Evolutionary conservation across 2,797 vertebrate genomes (phyloP), one percentile per base, ranked within the genome.

Genomic region (Gouania willdenowi): DNA sequence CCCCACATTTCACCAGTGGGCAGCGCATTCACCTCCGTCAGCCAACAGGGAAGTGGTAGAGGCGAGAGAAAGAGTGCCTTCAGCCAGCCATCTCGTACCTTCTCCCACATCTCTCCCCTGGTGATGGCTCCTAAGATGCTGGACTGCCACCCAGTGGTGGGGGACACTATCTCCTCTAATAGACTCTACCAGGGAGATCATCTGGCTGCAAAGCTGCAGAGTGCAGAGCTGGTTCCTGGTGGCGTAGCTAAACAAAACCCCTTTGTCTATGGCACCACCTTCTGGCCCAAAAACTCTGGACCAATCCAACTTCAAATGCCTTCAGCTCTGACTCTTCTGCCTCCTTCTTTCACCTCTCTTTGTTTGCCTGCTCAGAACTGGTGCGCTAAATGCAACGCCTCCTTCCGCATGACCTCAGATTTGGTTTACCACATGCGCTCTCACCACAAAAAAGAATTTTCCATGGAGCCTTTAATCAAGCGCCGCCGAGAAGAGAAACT

Each of bases 321-420:
- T 9, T 94, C 94, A 1, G 91, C 94, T 2, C 91, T 97, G 32
- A 97, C 95, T 4, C 87, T 97, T 32, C 86, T 97, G 57, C 95
- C 94, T 1, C 95, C 95, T 4, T 97, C 94, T 26, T 97, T 98
- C 90, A 94, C 94, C 17, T 97, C 94, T 11, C 91, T 98, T 39
- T 97, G 95, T 62, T 87, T 98, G 71, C 94, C 95, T 1, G 95
- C 95, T 9, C 95, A 98, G 84, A 98, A 98, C 89, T 98, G 95
- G 95, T 98, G 95, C 48, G 95, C 95, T 78, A 98, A 98, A 78
- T 98, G 95, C 84, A 98, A 98, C 53, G 94, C 94, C 43, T 98
- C 95, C 20, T 98, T 98, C 81, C 93, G 95, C 77, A 98, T 98
- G 95, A 98, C 95, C 52, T 97, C 95, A 26, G 95, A 98, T 89